Evolutionary conservation across 2,888 invertebrate species (phyloP), one percentile per base, ranked within the genome.

Genomic region (Germaria angustata): DNA sequence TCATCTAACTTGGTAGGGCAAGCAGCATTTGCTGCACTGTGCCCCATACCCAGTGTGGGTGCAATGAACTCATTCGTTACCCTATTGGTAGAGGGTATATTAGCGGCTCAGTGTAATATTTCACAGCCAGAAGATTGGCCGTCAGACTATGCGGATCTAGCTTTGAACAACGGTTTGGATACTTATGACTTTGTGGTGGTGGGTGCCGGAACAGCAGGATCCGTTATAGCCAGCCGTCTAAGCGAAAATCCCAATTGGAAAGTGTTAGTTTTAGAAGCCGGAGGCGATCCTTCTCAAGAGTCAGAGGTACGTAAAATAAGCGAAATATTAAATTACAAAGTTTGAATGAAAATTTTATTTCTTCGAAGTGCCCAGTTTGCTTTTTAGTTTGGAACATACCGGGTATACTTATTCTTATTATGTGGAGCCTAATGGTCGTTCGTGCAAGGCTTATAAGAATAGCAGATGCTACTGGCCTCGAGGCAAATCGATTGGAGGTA

Each of bases 401-500:
- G 17, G 83, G 0, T 72, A 65, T 61, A 85, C 80, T 51, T 87
- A 86, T 86, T 65, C 84, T 28, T 87, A 87, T 53, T 73, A 65
- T 57, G 85, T 84, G 0, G 85, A 86, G 44, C 83, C 86, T 0
- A 85, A 84, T 59, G 84, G 80, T 0, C 85, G 80, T 24, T 84
- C 84, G 6, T 86, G 86, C 41, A 41, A 77, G 22, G 87, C 79
- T 4, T 66, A 76, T 11, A 78, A 79, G 36, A 76, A 84, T 28
- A 59, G 81, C 9, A 61, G 63, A 5, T 87, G 86, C 22, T 84
- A 85, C 17, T 93, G 94, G 94, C 92, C 93, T 4, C 92, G 94
- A 82, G 95, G 95, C 0, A 94, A 93, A 87, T 91, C 92, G 9
- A 91, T 94, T 86, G 93, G 94, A 8, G 94, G 94, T 1, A 92